Evolutionary conservation across 2,797 vertebrate species (phyloP).

Genomic region (Cossypha polioptera): DNA sequence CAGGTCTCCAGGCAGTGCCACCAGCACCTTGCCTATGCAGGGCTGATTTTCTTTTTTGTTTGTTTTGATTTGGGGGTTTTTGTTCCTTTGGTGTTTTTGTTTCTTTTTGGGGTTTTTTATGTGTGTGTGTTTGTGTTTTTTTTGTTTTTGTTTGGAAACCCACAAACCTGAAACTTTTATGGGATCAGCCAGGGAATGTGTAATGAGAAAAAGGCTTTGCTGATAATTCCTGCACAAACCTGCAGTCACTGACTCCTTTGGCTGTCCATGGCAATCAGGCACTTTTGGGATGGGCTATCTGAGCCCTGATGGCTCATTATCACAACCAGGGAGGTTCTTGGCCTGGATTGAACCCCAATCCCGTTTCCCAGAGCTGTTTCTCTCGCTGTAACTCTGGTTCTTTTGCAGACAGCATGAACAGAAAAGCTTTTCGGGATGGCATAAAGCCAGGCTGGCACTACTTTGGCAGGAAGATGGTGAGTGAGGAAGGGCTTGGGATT

Average conservation of each 20-base stretch:
- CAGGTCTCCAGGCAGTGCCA: too few species aligned
- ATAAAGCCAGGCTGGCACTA: conserved; percentile 92
- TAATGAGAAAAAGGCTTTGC: neutral
- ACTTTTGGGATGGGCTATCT: fast-evolving
- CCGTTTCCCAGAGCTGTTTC: fast-evolving
- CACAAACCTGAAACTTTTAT: fast-evolving
- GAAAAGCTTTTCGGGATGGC: conserved; percentile 85
- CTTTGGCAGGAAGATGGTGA: conserved; percentile 95
- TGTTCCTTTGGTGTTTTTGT: too few species aligned
- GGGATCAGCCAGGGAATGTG: fast-evolving
- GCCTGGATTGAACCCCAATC: fast-evolving
- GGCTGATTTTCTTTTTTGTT: too few species aligned
- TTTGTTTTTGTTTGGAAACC: neutral
- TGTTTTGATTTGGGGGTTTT: too few species aligned
- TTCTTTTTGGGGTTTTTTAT: too few species aligned
- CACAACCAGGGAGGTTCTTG: fast-evolving
- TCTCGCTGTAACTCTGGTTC: neutral
- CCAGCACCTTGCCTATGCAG: too few species aligned
- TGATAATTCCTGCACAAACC: neutral
- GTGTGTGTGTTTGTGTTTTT: neutral
- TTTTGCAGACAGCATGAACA: conserved; percentile 84
- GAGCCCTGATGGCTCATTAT: neutral
- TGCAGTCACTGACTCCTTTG: fast-evolving
- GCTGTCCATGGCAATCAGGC: fast-evolving
- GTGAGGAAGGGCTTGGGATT: neutral